A percentile compares a stretch with the other conserved stretches of the same genome.
Evolutionary conservation across 2,888 invertebrate species (phyloP).

Genomic region (Marronus borbonicus): DNA sequence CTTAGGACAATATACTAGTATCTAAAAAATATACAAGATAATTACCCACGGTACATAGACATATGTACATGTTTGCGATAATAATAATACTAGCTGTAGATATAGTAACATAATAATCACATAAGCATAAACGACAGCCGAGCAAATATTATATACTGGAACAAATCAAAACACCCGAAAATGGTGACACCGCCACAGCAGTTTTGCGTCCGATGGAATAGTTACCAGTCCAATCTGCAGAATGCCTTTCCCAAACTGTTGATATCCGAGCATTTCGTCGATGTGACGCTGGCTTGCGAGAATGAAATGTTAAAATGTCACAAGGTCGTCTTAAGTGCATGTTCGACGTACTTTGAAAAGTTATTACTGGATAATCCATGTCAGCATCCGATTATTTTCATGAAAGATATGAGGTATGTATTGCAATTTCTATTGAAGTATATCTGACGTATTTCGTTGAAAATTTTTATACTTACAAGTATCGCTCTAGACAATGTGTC

Average conservation of each 20-base stretch:
- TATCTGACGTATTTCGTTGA: too few species aligned
- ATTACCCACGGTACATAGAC: conserved; percentile 33
- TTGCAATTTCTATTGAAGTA: too few species aligned
- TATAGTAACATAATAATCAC: conserved; percentile 37
- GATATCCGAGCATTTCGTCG: conserved; percentile 87
- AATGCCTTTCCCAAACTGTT: conserved; percentile 84
- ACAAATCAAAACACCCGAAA: conserved; percentile 51
- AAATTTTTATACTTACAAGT: too few species aligned
- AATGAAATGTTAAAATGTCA: conserved; percentile 90
- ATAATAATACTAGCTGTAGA: conserved; percentile 40
- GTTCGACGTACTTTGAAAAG: conserved; percentile 88
- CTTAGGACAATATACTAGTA: conserved; percentile 40
- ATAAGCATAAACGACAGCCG: conserved; percentile 3
- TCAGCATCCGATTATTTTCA: conserved; percentile 88
- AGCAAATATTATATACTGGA: conserved; percentile 14
- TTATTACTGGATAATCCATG: conserved; percentile 87
- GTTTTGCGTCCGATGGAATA: conserved; percentile 87
- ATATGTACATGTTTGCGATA: conserved; percentile 45
- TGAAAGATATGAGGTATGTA: conserved; percentile 83
- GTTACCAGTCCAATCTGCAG: conserved; percentile 85
- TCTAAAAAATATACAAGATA: conserved; percentile 4
- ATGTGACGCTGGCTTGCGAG: conserved; percentile 91
- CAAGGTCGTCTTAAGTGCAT: conserved; percentile 88
- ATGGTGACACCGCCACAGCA: conserved; percentile 73
- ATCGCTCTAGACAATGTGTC: too few species aligned